A percentile compares a stretch with the other conserved stretches of the same genome.
phyloP scores from a whole-genome alignment of 2,113 vertebrate species.

The Scomber scombrus region DNA sequence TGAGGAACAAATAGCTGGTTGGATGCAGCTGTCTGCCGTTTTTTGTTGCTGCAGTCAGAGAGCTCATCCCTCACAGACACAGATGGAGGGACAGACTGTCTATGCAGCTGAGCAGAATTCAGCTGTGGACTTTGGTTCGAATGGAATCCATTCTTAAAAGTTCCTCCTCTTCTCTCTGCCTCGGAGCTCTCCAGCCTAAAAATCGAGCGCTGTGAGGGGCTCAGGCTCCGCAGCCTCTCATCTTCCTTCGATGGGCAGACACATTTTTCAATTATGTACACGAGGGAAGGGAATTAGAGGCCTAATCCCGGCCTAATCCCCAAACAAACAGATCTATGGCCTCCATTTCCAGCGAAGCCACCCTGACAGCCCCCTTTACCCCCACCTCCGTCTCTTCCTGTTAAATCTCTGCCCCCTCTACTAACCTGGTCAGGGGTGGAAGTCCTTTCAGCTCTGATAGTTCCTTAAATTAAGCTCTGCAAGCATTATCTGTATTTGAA shows the following conservation, averaged over 20 bases:
- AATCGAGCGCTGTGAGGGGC: slow-evolving; percentile 37
- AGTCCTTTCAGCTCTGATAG: slow-evolving; percentile 55
- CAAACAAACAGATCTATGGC: slow-evolving; percentile 82
- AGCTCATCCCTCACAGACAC: slow-evolving; percentile 39
- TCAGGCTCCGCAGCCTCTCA: slow-evolving; percentile 43
- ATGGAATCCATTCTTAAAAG: slow-evolving; percentile 51
- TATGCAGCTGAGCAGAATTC: slow-evolving; percentile 34
- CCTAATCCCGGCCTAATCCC: slow-evolving; percentile 80
- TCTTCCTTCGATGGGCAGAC: slow-evolving; percentile 63
- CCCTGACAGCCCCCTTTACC: slow-evolving; percentile 27
- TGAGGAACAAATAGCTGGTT: slow-evolving; percentile 28
- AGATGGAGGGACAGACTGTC: background rate
- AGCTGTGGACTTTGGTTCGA: slow-evolving; percentile 36
- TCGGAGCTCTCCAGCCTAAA: slow-evolving; percentile 21
- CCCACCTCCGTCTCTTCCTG: slow-evolving; percentile 38
- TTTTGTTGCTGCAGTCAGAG: slow-evolving; percentile 38
- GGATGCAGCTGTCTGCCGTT: slow-evolving; percentile 28
- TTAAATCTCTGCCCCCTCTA: slow-evolving; percentile 50
- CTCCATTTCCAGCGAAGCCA: slow-evolving; percentile 66
- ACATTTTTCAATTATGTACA: slow-evolving; percentile 83
- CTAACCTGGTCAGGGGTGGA: slow-evolving; percentile 51
- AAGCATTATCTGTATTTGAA: slow-evolving; percentile 48
- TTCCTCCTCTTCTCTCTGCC: slow-evolving; percentile 41
- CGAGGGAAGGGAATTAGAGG: slow-evolving; percentile 76
- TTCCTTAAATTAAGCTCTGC: slow-evolving; percentile 59